Base-by-base conservation (phyloP, 2,797 vertebrate genomes). In the Myotis vivesi region DNA sequence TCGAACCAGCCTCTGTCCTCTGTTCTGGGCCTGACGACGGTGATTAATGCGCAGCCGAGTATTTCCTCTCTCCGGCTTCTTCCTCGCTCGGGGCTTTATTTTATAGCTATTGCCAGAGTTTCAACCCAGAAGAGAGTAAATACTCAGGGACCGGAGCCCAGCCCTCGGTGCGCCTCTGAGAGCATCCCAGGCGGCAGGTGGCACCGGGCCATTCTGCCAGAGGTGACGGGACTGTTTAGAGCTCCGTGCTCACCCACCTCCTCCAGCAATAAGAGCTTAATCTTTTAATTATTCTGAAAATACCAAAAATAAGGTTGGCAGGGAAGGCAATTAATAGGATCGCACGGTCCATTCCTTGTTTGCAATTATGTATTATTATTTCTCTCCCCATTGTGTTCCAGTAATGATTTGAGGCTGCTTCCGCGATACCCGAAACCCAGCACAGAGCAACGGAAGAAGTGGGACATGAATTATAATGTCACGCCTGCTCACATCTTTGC, bases 281-380 rank as follows among this genome's bases (percentile, higher is more conserved):
- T 87, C 94, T 93, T 83, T 96, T 93, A 79, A 93, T 96, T 93
- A 92, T 94, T 94, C 81, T 41, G 91, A 91, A 94, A 97, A 94
- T 77, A 94, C 90, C 94, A 64, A 95, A 97, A 96, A 86, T 84
- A 80, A 91, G 91, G 86, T 84, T 90, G 49, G 86, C 80, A 91
- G 75, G 82, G 57, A 95, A 95, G 85, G 92, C 91, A 96, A 89
- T 94, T 95, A 93, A 96, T 95, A 96, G 92, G 86, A 88, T 91
- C 92, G 62, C 59, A 94, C 0, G 4, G 92, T 89, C 91, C 93
- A 49, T 71, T 94, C 89, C 94, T 94, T 80, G 19, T 92, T 96
- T 91, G 80, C 95, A 96, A 97, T 97, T 94, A 96, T 55, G 94
- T 95, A 94, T 95, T 94, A 92, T 94, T 93, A 94, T 97, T 96